Evolutionary conservation across 2,113 vertebrate genomes (phyloP), one percentile per base, ranked within the genome.

Genomic region (Piaya cayana): DNA sequence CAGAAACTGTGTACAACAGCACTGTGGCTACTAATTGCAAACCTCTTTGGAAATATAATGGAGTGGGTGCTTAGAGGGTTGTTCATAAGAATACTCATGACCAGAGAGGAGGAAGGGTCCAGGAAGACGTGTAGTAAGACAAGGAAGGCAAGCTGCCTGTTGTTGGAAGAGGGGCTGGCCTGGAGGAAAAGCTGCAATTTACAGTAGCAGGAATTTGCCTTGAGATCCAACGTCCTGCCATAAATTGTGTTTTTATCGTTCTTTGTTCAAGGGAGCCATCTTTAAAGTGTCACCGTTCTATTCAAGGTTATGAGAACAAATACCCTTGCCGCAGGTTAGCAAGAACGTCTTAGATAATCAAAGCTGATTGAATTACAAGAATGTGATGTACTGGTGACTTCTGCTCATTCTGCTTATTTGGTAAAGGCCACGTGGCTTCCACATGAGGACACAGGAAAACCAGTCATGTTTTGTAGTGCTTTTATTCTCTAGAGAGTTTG

Each of bases 271-370:
- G 60, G 60, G 88, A 92, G 72, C 90, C 82, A 81, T 93, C 82
- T 96, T 94, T 95, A 95, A 95, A 94, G 88, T 92, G 88, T 93
- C 90, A 86, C 88, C 34, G 5, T 80, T 93, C 82, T 68, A 81
- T 74, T 93, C 93, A 94, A 94, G 95, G 94, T 96, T 96, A 93
- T 90, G 93, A 94, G 94, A 95, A 93, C 93, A 86, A 94, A 96
- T 92, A 58, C 81, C 87, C 69, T 94, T 39, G 37, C 80, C 3
- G 12, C 13, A 71, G 65, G 80, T 84, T 94, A 79, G 68, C 1
- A 0, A 49, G 78, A 94, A 81, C 80, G 47, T 68, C 79, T 78
- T 9, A 0, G 9, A 23, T 75, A 68, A 95, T 96, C 88, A 86
- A 93, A 94, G 81, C 80, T 50, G 90, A 94, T 88, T 84, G 85